A percentile compares a stretch with the other conserved stretches of the same genome.
These are phyloP conservation scores for Eulemur coronatus DNA, from an alignment of 2,797 vertebrate species.

Conservation along the genomic window DNA sequence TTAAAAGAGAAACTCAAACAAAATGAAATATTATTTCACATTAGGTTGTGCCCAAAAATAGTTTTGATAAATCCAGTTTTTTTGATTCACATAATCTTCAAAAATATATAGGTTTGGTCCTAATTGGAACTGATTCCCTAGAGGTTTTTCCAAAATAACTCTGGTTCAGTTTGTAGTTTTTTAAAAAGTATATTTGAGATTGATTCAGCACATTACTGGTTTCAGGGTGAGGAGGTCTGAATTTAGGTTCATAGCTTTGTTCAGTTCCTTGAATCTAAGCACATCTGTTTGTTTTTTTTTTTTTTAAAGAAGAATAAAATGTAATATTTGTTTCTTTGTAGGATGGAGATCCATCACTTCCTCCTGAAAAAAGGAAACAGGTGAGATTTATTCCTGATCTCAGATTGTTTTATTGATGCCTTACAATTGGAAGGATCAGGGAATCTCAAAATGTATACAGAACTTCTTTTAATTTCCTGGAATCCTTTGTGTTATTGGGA, in stretches of 20 bases:
- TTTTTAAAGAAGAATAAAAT: background rate
- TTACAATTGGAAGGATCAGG: background rate
- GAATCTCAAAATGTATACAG: background rate
- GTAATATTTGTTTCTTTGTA: constrained; percentile 79
- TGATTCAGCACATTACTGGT: background rate
- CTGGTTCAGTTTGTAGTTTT: background rate
- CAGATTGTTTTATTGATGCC: background rate
- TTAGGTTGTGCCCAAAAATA: constrained; percentile 11
- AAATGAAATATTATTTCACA: constrained; percentile 39
- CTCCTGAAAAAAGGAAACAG: constrained; percentile 97
- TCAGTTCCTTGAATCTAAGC: background rate
- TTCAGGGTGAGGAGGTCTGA: background rate
- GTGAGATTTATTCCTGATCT: constrained; percentile 83
- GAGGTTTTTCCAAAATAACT: constrained; percentile 26
- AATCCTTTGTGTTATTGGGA: background rate
- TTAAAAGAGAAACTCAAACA: constrained; percentile 19
- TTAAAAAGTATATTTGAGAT: background rate
- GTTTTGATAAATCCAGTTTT: constrained; percentile 39
- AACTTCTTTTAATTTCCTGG: background rate
- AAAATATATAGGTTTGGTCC: constrained; percentile 15
- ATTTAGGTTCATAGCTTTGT: background rate
- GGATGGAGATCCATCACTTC: constrained; percentile 95
- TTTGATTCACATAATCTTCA: constrained; percentile 9
- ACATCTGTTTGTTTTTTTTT: background rate
- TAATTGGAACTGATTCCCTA: constrained; percentile 19